phyloP scores from a whole-genome alignment of 2,888 invertebrate genomes.

The Axea sp. region DNA sequence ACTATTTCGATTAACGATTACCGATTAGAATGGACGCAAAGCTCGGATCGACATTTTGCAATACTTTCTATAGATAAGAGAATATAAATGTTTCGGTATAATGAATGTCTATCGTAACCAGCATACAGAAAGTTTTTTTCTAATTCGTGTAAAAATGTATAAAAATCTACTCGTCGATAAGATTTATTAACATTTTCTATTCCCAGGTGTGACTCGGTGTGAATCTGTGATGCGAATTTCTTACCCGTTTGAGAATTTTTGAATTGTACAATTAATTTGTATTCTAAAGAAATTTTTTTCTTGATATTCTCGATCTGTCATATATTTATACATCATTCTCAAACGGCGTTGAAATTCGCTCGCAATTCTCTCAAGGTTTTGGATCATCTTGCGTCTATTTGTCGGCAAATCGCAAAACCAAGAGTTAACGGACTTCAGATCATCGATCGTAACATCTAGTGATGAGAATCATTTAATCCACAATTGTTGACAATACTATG shows the following conservation, averaged over 20 bases:
- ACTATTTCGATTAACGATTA: conserved; percentile 38
- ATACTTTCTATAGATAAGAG: conserved; percentile 57
- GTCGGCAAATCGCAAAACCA: conserved; percentile 65
- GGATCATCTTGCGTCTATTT: conserved; percentile 66
- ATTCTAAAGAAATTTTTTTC: conserved; percentile 4
- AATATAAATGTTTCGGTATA: conserved; percentile 60
- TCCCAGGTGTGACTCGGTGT: conserved; percentile 28
- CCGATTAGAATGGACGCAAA: conserved; percentile 54
- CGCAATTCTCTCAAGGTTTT: not conserved
- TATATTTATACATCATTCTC: conserved; percentile 21
- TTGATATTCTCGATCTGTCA: conserved; percentile 18
- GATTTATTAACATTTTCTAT: conserved; percentile 53
- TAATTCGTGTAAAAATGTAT: conserved; percentile 48
- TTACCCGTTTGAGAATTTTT: conserved; percentile 3
- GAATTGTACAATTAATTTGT: conserved; percentile 27
- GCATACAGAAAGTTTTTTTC: conserved; percentile 53
- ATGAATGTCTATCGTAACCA: conserved; percentile 60
- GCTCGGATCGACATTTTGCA: conserved; percentile 51
- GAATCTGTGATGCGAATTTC: not conserved
- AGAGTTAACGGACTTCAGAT: conserved; percentile 62
- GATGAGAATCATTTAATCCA: conserved; percentile 67
- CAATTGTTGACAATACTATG: conserved; percentile 78
- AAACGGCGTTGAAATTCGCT: conserved; percentile 1
- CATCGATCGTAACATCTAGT: conserved; percentile 61
- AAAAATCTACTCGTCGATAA: conserved; percentile 36